Base-by-base conservation (phyloP, 2,113 vertebrate genomes). In the Odocoileus hemionus region DNA sequence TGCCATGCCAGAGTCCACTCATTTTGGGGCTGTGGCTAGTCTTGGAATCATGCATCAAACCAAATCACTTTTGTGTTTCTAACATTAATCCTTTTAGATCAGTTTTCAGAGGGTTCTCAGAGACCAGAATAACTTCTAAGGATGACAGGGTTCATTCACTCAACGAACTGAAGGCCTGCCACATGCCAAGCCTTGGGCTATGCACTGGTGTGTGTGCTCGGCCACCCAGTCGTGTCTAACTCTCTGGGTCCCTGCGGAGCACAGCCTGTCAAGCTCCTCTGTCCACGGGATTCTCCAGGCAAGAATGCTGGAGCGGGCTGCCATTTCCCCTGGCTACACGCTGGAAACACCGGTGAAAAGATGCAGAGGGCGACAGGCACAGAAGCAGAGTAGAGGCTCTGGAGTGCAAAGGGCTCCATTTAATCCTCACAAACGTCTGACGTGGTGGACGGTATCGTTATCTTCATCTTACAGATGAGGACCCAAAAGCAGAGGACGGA, bases 371-470 rank as follows among this genome's bases (percentile, higher is more conserved):
- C 28, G 82, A 17, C 1, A 7, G 74, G 64, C 17, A 2, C n/a
- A 3, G 0, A 2, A 45, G 76, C 52, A 47, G 58, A 16, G 19
- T 1, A 0, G 19, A 28, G 15, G 25, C 14, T 16, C 17, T 25
- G 47, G 74, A 7, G 54, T 0, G 10, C 50, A 43, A 47, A n/a
- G 33, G 57, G 54, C 70, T 16, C 2, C 4, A 5, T 15, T 33
- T 15, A 39, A 28, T 17, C 39, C 33, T 45, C 85, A 43, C 33
- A 47, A 4, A 43, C 6, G 39, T 57, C 0, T 11, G 6, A 25
- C 4, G 26, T 1, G 1, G 16, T 4, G 11, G 85, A 23, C 8
- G 3, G 9, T 16, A n/a, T 15, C 26, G 0, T 4, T 8, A 23
- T 28, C 79, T 54, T 26, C 82, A 26, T n/a, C 30, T 52, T 15